Conservation (phyloP, 2,797 vertebrate genomes). For the Perodicticus potto region DNA sequence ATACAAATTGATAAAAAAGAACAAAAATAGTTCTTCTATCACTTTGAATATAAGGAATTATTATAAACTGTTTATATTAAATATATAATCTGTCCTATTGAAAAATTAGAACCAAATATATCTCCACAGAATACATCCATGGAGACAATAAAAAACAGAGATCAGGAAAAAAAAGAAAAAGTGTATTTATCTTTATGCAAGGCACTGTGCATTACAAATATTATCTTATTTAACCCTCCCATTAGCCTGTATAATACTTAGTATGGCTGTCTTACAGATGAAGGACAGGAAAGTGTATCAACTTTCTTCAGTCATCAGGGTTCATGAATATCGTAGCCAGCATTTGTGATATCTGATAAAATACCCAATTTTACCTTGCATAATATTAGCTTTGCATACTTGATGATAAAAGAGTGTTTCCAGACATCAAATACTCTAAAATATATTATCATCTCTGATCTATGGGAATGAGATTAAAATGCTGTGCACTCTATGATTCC, state of each 20-base stretch:
- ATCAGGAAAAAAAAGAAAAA: background rate
- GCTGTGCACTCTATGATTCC: background rate
- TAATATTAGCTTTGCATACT: background rate
- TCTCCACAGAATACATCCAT: background rate
- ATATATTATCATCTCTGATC: background rate
- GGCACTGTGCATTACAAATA: background rate
- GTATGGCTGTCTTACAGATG: background rate
- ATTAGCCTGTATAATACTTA: background rate
- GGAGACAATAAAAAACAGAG: background rate
- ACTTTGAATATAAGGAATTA: background rate
- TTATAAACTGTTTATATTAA: slow-evolving; percentile 26
- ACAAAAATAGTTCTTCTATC: background rate
- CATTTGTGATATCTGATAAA: slow-evolving; percentile 9
- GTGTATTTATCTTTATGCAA: background rate
- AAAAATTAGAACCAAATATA: background rate
- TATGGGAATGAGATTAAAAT: background rate
- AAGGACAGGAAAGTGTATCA: background rate
- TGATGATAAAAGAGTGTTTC: background rate
- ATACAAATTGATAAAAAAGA: background rate
- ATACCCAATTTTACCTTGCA: background rate
- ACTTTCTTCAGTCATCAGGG: background rate
- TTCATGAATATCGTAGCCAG: background rate
- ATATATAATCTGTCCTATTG: background rate
- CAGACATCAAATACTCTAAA: background rate
- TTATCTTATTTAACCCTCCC: background rate